These are phyloP conservation scores for Whitmania pigra DNA, from an alignment of 1,140 invertebrate genomes.

Conservation along the genomic window DNA sequence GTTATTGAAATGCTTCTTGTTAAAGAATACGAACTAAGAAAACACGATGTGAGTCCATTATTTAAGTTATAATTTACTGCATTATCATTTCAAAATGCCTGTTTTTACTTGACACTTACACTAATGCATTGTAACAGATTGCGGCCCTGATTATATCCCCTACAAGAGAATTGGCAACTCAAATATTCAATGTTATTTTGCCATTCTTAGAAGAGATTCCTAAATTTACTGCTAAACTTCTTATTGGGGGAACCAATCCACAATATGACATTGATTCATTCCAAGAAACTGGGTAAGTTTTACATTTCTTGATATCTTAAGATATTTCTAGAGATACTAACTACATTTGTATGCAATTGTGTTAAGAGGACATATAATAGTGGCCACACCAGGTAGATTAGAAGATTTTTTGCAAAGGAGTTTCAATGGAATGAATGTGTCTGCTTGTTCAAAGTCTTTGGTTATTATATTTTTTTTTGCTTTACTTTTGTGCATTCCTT, in stretches of 20 bases:
- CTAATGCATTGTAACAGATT: constrained; percentile 40
- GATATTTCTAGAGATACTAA: neutral
- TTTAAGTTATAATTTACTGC: neutral
- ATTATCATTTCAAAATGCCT: too few species aligned
- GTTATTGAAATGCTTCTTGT: constrained; percentile 66
- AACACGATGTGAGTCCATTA: constrained; percentile 48
- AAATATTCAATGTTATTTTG: constrained; percentile 65
- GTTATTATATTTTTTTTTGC: constrained; percentile 40
- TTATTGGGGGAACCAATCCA: constrained; percentile 67
- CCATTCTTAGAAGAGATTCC: constrained; percentile 48
- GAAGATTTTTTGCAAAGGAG: constrained; percentile 66
- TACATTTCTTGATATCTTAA: neutral
- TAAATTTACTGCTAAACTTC: constrained; percentile 44
- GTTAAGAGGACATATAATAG: constrained; percentile 60
- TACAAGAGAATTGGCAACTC: constrained; percentile 77
- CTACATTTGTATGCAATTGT: constrained; percentile 1
- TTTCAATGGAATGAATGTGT: constrained; percentile 49
- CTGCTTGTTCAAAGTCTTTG: constrained; percentile 56
- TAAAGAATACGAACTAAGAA: constrained; percentile 52
- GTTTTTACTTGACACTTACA: too few species aligned
- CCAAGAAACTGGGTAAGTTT: constrained; percentile 49
- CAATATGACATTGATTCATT: constrained; percentile 58
- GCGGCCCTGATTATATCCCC: constrained; percentile 80
- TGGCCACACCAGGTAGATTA: constrained; percentile 82
- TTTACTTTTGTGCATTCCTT: neutral